Percentiles rank a stretch among this genome's conserved stretches.
phyloP scores from a whole-genome alignment of 2,888 invertebrate genomes.

The Serripes groenlandicus region DNA sequence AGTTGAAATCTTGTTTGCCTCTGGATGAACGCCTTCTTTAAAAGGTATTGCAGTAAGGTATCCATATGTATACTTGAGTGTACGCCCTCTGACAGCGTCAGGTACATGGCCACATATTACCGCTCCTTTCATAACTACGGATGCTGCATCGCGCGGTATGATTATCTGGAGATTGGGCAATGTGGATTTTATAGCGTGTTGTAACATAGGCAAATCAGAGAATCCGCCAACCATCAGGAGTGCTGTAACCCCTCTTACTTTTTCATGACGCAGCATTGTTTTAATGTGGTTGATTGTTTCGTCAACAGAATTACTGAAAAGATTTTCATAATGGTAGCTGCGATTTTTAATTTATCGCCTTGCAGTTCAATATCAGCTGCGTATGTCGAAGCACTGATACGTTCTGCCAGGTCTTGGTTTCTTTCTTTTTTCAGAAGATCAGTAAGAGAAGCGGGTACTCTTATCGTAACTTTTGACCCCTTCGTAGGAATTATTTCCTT shows the following conservation, averaged over 20 bases:
- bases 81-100: no score
- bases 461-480: neutral
- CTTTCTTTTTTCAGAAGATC: neutral
- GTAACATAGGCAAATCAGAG: no score
- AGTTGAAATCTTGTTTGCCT: neutral
- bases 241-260: no score
- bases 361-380: neutral
- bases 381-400: neutral
- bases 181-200: neutral
- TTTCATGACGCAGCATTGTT: no score
- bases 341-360: neutral
- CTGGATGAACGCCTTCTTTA: constrained; percentile 7
- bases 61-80: neutral
- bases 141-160: no score
- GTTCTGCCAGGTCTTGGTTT: neutral
- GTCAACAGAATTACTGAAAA: neutral
- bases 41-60: neutral
- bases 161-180: no score
- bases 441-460: neutral
- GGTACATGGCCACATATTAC: no score
- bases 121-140: no score
- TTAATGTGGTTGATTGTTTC: neutral
- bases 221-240: no score
- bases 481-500: neutral
- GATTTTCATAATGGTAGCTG: neutral